These are phyloP conservation scores for Melipona bicolor DNA, from an alignment of 2,888 invertebrate species.

Conservation along the genomic window DNA sequence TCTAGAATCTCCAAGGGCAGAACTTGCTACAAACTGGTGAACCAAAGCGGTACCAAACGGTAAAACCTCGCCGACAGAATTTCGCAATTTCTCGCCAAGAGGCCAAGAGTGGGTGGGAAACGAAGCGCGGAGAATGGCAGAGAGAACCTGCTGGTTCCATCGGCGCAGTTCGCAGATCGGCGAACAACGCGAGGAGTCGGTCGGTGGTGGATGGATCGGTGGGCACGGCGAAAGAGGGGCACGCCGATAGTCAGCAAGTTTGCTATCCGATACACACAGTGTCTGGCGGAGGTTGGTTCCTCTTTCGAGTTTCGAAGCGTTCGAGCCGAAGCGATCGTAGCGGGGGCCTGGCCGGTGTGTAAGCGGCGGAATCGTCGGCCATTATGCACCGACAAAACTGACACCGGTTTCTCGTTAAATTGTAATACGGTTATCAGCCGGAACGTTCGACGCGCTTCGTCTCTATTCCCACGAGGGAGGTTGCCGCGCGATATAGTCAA, in stretches of 20 bases:
- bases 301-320: conserved; percentile 20
- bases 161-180: not conserved
- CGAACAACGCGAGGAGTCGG: not conserved
- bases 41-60: too few species aligned
- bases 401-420: conserved; percentile 76
- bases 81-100: too few species aligned
- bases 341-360: conserved; percentile 6
- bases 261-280: conserved; percentile 3
- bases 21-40: too few species aligned
- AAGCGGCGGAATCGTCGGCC: conserved; percentile 57
- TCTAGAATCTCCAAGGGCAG: not conserved
- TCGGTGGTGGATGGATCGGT: not conserved
- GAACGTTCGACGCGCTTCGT: conserved; percentile 77
- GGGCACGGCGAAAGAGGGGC: not conserved
- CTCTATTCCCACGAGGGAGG: conserved; percentile 74
- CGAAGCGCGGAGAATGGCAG: not conserved
- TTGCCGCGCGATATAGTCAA: conserved; percentile 8
- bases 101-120: not conserved
- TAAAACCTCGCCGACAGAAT: too few species aligned
- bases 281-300: conserved; percentile 17
- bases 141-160: not conserved
- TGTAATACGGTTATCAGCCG: conserved; percentile 79
- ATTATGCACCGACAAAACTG: conserved; percentile 73
- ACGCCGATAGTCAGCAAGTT: conserved; percentile 39
- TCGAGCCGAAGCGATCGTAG: not conserved